Base-by-base conservation (phyloP, 2,888 invertebrate genomes). In the Boloria euphrosyne region DNA sequence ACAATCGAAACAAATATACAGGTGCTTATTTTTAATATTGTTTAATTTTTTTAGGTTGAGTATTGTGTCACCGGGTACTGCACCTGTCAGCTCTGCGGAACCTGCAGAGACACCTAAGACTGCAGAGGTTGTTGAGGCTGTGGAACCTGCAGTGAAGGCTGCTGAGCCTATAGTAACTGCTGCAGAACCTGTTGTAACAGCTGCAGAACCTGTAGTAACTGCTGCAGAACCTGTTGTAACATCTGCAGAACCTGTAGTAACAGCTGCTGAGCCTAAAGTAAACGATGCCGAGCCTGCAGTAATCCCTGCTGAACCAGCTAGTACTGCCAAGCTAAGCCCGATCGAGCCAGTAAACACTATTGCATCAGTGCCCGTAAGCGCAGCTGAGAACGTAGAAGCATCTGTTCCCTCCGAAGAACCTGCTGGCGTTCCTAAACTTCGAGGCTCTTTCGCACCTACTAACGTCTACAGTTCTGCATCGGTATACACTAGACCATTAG, bases 371-470 rank as follows among this genome's bases (percentile, higher is more conserved):
- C 31, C 31, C 10, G 31, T 2, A n/a, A 38, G 10, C 31, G 31
- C 10, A 7, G 31, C 31, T 38, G 31, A 10, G 10, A 38, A 38
- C 2, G 7, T 10, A 38, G 31, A 55, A 16, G 43, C 17, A 17
- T 14, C 50, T 27, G 52, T n/a, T 27, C 49, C 61, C 13, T 44
- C 50, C 13, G 31, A 27, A 44, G 53, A 18, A 13, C 57, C 18
- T 10, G 17, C 61, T 5, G 63, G 43, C 7, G 58, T 63, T 38
- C 31, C 31, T 7, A 7, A 10, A 38, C 31, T 38, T 10, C 31
- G 31, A 13, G 55, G 64, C 38, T 68, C 73, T 13, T 43, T 69
- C 1, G 67, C 65, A 0, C 65, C 73, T 14, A 47, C 17, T 14
- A 59, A 10, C 7, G 10, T 61, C 13, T 51, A 59, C 10, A 49